These are phyloP conservation scores for Drosophila pectinifera DNA, from an alignment of 1,140 invertebrate species.

Conservation along the genomic window DNA sequence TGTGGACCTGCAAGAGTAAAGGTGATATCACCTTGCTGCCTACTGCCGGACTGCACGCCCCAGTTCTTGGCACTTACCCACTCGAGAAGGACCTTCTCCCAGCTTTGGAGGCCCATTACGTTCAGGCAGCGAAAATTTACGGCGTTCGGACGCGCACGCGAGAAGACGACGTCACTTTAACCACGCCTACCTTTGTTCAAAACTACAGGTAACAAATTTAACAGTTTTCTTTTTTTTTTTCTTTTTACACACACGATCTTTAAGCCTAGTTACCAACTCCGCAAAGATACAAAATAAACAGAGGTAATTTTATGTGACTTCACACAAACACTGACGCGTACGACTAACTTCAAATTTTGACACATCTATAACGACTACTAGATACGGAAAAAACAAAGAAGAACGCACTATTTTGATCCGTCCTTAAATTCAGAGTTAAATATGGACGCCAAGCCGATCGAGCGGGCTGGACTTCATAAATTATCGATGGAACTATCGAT, in stretches of 20 bases:
- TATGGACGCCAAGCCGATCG: conserved; percentile 15
- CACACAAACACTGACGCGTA: not conserved
- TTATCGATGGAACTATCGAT: conserved; percentile 1
- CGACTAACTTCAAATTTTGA: conserved; percentile 12
- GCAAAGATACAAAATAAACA: not conserved
- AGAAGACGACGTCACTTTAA: not conserved
- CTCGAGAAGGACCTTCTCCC: conserved; percentile 71
- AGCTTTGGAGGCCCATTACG: conserved; percentile 61
- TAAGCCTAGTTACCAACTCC: not conserved
- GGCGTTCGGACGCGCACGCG: not conserved
- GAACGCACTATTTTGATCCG: conserved; percentile 9
- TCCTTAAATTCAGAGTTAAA: conserved; percentile 6
- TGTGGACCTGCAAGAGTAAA: conserved; percentile 38
- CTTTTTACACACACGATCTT: not conserved
- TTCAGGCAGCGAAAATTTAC: not conserved
- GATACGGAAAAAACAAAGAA: conserved; percentile 3
- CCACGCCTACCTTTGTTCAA: conserved; percentile 10
- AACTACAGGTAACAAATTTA: not conserved
- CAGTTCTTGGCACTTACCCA: conserved; percentile 60
- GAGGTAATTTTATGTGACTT: not conserved
- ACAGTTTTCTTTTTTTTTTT: not conserved
- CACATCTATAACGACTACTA: conserved; percentile 1
- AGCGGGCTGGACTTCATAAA: not conserved
- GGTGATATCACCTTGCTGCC: not conserved
- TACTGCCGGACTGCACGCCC: not conserved